Base-by-base conservation (phyloP, 2,797 vertebrate genomes). In the Ciconia nigra region DNA sequence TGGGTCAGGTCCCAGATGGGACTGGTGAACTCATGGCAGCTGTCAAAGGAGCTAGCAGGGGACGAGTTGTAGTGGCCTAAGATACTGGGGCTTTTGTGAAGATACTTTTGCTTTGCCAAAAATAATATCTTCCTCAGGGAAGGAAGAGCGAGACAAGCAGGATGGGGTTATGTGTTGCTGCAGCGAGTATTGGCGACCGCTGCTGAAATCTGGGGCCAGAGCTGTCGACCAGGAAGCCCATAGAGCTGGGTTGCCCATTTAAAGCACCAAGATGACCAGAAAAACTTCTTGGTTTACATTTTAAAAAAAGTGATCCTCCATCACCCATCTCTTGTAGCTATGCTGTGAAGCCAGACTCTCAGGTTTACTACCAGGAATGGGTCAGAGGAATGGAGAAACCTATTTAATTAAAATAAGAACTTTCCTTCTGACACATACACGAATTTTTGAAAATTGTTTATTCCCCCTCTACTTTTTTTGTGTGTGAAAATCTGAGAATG, bases 121-220 rank as follows among this genome's bases (percentile, higher is more conserved):
- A 82, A 4, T 14, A 5, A 0, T 41, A 2, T 54, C 33, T 67
- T 47, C 42, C 44, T 46, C 11, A 11, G 28, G 49, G 52, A 83
- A 52, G 15, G 37, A 44, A 44, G 15, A 28, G 44, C 1, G 14
- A n/a, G 66, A 41, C 44, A 46, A 66, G 67, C 5, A 51, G 55
- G 19, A 42, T 39, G 35, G 57, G 26, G 5, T 67, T 70, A 28
- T n/a, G 13, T 21, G 16, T 73, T 82, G 26, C 57, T 73, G 29
- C 67, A 85, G 74, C 0, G 1, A 44, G 26, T 35, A 17, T 25
- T 71, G 71, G 58, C 37, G 37, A 52, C 18, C 0, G 0, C 35
- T 73, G 72, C 61, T 63, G 52, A 66, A 81, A 63, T 37, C 9
- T 67, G 41, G 44, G n/a, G 57, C 31, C 24, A 73, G 35, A 83